Evolutionary conservation across 2,888 invertebrate genomes (phyloP).

Genomic region (Ormyrus rosae): DNA sequence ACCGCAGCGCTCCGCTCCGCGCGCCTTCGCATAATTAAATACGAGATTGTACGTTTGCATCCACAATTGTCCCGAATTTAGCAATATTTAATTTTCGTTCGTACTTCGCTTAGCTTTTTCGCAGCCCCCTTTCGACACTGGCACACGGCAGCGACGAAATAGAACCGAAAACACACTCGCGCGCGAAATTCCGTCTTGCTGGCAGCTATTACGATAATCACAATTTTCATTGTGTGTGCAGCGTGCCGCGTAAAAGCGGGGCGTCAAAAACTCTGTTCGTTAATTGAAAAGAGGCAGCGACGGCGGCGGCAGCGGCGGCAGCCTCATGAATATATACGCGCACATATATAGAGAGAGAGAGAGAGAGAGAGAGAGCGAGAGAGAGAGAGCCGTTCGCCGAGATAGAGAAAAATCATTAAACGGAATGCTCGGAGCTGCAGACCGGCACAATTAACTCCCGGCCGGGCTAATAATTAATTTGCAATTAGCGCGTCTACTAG

Average conservation of each 20-base stretch:
- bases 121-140: conserved; percentile 40
- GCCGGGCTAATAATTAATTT: conserved; percentile 56
- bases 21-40: conserved; percentile 69
- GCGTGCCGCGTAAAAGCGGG: conserved; percentile 1
- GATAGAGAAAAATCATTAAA: conserved; percentile 55
- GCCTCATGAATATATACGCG: conserved; percentile 33
- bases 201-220: conserved; percentile 53
- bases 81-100: conserved; percentile 70
- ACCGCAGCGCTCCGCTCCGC: neutral
- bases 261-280: conserved; percentile 47
- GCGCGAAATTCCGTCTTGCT: conserved; percentile 29
- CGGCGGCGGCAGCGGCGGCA: neutral
- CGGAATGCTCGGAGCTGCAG: conserved; percentile 18
- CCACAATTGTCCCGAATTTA: conserved; percentile 70
- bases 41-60: conserved; percentile 69
- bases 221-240: conserved; percentile 47
- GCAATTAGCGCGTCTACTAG: conserved; percentile 51
- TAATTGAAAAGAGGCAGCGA: conserved; percentile 50
- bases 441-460: conserved; percentile 41
- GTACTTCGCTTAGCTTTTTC: conserved; percentile 55
- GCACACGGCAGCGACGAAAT: conserved; percentile 20
- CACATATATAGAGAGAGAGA: neutral
- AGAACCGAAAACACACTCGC: conserved; percentile 20
- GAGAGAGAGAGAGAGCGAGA: too few relatives aligned
- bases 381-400: neutral